phyloP scores from a whole-genome alignment of 1,140 invertebrate species.

The Brachionus asplanchnoidis region DNA sequence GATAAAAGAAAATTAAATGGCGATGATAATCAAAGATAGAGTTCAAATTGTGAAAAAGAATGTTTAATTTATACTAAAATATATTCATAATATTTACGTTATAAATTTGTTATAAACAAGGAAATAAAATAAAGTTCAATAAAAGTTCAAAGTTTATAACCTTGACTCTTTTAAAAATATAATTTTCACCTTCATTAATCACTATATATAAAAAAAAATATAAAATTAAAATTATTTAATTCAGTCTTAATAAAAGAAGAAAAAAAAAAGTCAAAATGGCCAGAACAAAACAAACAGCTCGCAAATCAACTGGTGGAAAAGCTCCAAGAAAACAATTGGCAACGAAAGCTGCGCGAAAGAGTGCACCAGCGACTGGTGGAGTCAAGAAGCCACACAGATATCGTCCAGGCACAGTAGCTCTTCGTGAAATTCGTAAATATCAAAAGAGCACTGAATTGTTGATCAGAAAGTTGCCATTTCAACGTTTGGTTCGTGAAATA shows the following conservation, averaged over 20 bases:
- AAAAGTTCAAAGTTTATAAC: too few species aligned
- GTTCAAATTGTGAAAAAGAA: too few species aligned
- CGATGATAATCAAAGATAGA: too few species aligned
- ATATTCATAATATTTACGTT: too few species aligned
- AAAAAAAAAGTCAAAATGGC: conserved; percentile 51
- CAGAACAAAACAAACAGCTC: neutral
- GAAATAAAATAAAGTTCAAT: neutral
- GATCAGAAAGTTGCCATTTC: neutral
- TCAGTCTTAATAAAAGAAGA: neutral
- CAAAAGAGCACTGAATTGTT: conserved; percentile 64
- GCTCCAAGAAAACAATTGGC: neutral
- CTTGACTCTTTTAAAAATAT: too few species aligned
- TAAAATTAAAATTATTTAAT: too few species aligned
- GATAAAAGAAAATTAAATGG: too few species aligned
- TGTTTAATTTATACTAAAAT: too few species aligned
- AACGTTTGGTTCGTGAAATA: conserved; percentile 62
- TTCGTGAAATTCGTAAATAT: conserved; percentile 78
- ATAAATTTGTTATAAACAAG: too few species aligned
- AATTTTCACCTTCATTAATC: too few species aligned
- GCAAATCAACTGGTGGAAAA: neutral
- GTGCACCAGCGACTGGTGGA: neutral
- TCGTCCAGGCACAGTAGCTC: conserved; percentile 72
- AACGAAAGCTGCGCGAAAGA: neutral
- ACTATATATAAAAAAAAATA: too few species aligned
- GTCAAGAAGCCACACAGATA: neutral